Percentiles rank a stretch among this genome's conserved stretches.
phyloP scores from a whole-genome alignment of 2,797 vertebrate genomes.

The Sebastes aleutianus region DNA sequence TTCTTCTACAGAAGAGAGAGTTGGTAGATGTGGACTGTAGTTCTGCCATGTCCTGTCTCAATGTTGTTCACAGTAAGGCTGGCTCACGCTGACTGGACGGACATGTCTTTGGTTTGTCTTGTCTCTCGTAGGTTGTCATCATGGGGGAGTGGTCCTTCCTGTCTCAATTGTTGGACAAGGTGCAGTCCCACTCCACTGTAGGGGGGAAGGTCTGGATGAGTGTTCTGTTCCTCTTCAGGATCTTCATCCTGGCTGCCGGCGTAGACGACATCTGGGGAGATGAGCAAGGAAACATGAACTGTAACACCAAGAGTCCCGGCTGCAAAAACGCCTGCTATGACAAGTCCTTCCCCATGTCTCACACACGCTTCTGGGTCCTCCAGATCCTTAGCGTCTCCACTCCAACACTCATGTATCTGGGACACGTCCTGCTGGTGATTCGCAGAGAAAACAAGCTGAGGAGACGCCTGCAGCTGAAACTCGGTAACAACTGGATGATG shows the following conservation, averaged over 20 bases:
- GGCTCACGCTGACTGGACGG: not conserved
- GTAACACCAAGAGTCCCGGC: conserved; percentile 87
- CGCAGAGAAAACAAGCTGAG: conserved; percentile 87
- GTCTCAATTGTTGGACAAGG: conserved; percentile 90
- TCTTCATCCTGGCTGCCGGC: conserved; percentile 91
- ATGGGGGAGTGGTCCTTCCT: conserved; percentile 96
- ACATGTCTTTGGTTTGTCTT: not conserved
- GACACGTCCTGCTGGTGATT: conserved; percentile 79
- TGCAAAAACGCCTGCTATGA: conserved; percentile 91
- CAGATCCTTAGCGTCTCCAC: conserved; percentile 93
- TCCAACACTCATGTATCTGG: conserved; percentile 89
- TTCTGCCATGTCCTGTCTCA: not conserved
- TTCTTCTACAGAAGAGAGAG: not conserved
- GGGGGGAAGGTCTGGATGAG: conserved; percentile 93
- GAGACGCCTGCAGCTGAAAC: conserved; percentile 72
- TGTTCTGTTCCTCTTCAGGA: conserved; percentile 92
- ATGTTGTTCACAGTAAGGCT: not conserved
- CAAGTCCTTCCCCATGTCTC: conserved; percentile 89
- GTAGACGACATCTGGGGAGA: conserved; percentile 92
- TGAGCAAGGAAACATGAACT: conserved; percentile 89
- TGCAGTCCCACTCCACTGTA: conserved; percentile 91
- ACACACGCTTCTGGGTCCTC: conserved; percentile 93
- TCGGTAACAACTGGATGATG: conserved; percentile 47
- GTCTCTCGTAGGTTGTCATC: conserved; percentile 8
- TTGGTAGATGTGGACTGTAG: not conserved